Conservation (phyloP, 2,113 vertebrate species). For the Pholis gunnellus region DNA sequence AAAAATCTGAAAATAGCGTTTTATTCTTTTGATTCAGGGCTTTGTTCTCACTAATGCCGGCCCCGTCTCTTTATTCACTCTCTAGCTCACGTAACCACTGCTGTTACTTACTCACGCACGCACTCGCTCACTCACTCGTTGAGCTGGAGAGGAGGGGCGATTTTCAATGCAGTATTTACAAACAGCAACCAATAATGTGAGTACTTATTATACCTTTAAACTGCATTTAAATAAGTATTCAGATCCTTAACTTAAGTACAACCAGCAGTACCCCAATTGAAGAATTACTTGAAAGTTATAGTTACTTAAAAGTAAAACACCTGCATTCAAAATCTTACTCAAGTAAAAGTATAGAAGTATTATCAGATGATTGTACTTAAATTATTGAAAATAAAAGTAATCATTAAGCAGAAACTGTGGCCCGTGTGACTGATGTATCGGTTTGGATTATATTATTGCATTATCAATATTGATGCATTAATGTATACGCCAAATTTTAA, state of each 20-base stretch:
- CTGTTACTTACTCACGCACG: neutral
- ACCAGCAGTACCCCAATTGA: neutral
- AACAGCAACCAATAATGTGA: too few relatives aligned
- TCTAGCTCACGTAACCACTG: neutral
- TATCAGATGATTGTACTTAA: neutral
- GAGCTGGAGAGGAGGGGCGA: too few relatives aligned
- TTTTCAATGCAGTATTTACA: too few relatives aligned
- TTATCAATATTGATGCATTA: neutral
- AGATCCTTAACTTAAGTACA: neutral
- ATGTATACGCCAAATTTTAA: neutral
- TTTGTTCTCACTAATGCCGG: neutral
- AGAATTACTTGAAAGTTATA: neutral
- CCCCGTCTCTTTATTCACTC: neutral
- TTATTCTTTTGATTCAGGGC: neutral
- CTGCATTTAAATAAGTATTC: neutral
- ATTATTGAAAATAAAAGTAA: neutral
- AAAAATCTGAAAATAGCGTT: neutral
- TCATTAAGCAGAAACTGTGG: neutral
- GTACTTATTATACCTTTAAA: neutral
- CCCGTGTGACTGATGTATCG: neutral
- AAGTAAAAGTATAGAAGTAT: neutral
- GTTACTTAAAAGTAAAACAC: neutral
- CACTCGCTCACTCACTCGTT: neutral
- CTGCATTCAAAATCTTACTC: neutral
- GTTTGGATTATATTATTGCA: neutral